phyloP scores from a whole-genome alignment of 2,888 invertebrate genomes.

The Acanthoscelides obtectus region DNA sequence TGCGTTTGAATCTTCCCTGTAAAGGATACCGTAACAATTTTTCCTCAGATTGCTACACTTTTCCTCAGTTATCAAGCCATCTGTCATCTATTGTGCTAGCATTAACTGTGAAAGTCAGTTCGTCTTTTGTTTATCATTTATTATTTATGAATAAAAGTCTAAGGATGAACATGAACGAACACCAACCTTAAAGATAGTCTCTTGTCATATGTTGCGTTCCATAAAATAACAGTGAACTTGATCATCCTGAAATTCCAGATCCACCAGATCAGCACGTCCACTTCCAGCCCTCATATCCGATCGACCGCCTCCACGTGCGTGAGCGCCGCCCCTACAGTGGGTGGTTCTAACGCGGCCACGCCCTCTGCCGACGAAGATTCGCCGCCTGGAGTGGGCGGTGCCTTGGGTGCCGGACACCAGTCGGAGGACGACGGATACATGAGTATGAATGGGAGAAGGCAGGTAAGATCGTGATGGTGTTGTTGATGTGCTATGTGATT shows the following conservation, averaged over 20 bases:
- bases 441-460: conserved; percentile 85
- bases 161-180: too few relatives aligned
- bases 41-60: too few relatives aligned
- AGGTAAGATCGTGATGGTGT: not conserved
- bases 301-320: conserved; percentile 40
- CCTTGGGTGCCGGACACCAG: conserved; percentile 63
- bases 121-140: too few relatives aligned
- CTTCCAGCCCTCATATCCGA: conserved; percentile 40
- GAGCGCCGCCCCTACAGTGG: conserved; percentile 45
- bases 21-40: too few relatives aligned
- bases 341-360: conserved; percentile 28
- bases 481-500: not conserved
- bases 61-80: too few relatives aligned
- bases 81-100: too few relatives aligned
- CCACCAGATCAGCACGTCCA: conserved; percentile 43
- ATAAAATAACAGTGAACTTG: not conserved
- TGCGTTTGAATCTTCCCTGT: too few relatives aligned
- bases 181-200: too few relatives aligned
- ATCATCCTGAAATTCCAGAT: conserved; percentile 17
- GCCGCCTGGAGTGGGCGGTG: conserved; percentile 55
- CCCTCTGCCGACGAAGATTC: conserved; percentile 62
- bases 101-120: too few relatives aligned
- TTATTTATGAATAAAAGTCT: too few relatives aligned
- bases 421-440: conserved; percentile 90
- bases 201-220: not conserved